Evolutionary conservation across 2,113 vertebrate genomes (phyloP), one percentile per base, ranked within the genome.

Genomic region (Oceanites oceanicus): DNA sequence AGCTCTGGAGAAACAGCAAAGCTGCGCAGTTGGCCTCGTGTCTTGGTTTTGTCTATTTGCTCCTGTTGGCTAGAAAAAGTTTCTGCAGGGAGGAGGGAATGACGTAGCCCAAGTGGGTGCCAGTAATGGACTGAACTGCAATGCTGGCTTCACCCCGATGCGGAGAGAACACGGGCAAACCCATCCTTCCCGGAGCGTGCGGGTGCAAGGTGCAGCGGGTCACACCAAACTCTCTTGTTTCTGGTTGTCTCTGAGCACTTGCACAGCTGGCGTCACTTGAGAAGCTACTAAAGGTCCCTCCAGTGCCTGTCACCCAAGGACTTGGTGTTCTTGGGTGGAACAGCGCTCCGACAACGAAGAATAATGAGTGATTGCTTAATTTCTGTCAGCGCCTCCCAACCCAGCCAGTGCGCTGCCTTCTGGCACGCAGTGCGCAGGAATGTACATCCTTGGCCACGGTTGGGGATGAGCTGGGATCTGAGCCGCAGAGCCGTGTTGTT

Each of bases 101-200:
- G 73, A 75, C 9, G 18, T 40, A 80, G 63, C 68, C 47, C 58
- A 20, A 40, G 42, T 5, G 58, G 47, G 58, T 66, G 63, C 68
- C 78, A 61, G 74, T 34, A 90, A 47, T 0, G 2, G 27, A 13
- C 38, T 20, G 47, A 38, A 10, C 25, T 10, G 32, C 0, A 11
- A 10, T 40, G 34, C 23, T 61, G 91, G 66, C 49, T 27, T 36
- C 4, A 4, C 17, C 73, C 62, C 10, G 3, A 5, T 2, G 49
- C 21, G 14, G 72, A 47, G 59, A 18, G 30, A 29, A 8, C 1
- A 2, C 0, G 7, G 61, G 3, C 62, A 70, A 25, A 61, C 36
- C 78, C 49, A 34, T 25, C 36, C 25, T 49, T 5, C 74, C 47
- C 1, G 11, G 70, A 16, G 29, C 0, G 0, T 10, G 75, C 0